Evolutionary conservation across 2,113 vertebrate genomes (phyloP).

Genomic region (pig (Sus scrofa)): T2T-Sscrofa CM000823.6:22171501-22172000

Average conservation of each 20-base stretch:
- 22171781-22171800: neutral
- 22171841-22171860: neutral
- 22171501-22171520: neutral
- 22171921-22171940: neutral
- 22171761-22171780: neutral
- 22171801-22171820: neutral
- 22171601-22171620: neutral
- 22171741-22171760: neutral
- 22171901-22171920: neutral
- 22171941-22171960: too few relatives aligned
- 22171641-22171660: neutral
- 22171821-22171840: neutral
- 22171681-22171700: neutral
- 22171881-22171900: neutral
- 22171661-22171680: neutral
- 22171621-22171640: neutral
- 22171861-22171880: neutral
- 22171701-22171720: neutral
- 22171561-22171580: neutral
- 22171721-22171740: neutral
- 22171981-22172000: neutral
- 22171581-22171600: neutral
- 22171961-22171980: neutral
- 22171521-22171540: accelerated
- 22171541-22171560: neutral